Base-by-base conservation (phyloP, 2,888 invertebrate species). In the Chalcosyrphus nemorum region DNA sequence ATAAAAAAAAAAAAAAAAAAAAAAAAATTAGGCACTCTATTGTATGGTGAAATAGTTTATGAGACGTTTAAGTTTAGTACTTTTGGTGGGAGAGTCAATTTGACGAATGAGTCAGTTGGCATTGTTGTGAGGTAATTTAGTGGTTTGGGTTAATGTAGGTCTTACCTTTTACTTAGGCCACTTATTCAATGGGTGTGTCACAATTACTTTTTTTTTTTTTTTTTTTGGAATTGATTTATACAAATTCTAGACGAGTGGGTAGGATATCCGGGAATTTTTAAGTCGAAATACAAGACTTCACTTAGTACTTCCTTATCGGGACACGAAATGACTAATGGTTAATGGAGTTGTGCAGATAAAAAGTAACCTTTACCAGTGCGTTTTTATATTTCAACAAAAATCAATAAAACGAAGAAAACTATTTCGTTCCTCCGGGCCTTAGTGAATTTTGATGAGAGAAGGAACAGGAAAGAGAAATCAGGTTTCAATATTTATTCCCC, bases 1-100 rank as follows among this genome's bases (percentile, higher is more conserved):
- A 50, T 17, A 21, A 4, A 57, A 68, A 13, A 38, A 61, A n/a
- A n/a, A n/a, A 68, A 35, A 7, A 35, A 7, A 59, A 45, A 57
- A 4, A 50, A 43, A 61, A 68, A 57, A 56, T 74, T 81, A 71
- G 19, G 52, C 81, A 65, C 71, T 38, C 59, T 56, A 70, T 52
- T 68, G 65, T 66, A 43, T 81, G 65, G 45, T 45, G 74, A 81
- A 81, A 81, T 76, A 71, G 57, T 71, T 76, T 71, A 45, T 81
- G 63, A 45, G 56, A 65, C 70, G 38, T 65, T 81, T 56, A 43
- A 56, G 32, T 57, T 65, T 70, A 50, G 66, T 54, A 63, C 32
- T 56, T 74, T 15, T 59, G 27, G 43, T 54, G 52, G 66, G 45
- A 63, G 57, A 57, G 27, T 32, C 54, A 63, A 57, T 61, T 81